phyloP scores from a whole-genome alignment of 2,797 vertebrate species.

The Pangasius mekongensis region DNA sequence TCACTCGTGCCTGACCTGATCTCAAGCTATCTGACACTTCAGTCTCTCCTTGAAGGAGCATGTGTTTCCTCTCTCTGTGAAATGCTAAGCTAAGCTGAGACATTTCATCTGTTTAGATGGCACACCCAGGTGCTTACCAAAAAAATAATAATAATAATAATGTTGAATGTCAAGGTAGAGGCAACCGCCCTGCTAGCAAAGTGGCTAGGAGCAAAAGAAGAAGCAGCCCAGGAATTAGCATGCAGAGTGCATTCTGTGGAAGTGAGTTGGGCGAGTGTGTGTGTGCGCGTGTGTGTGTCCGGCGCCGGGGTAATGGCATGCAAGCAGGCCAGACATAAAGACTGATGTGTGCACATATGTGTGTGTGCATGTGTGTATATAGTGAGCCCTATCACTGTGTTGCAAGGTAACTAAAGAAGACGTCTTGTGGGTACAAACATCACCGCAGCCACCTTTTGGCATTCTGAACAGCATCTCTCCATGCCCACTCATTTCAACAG shows the following conservation, averaged over 20 bases:
- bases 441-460: slow-evolving; percentile 54
- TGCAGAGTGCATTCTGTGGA: slow-evolving; percentile 37
- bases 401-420: slow-evolving; percentile 58
- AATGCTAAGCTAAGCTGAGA: background rate
- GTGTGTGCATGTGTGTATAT: slow-evolving; percentile 35
- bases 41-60: background rate
- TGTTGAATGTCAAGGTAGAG: background rate
- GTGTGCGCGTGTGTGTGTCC: slow-evolving; percentile 45
- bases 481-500: slow-evolving; percentile 47
- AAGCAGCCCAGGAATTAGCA: slow-evolving; percentile 42
- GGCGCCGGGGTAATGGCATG: slow-evolving; percentile 58
- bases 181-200: background rate
- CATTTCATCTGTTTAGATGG: background rate
- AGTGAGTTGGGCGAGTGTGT: slow-evolving; percentile 37
- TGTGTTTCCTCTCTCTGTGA: background rate
- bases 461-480: slow-evolving; percentile 58
- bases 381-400: slow-evolving; percentile 48
- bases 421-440: slow-evolving; percentile 57
- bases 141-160: background rate
- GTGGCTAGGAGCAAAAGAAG: slow-evolving; percentile 31
- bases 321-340: slow-evolving; percentile 54
- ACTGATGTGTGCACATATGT: slow-evolving; percentile 34
- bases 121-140: background rate
- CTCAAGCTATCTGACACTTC: background rate
- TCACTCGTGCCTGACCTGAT: background rate